Percentiles rank a stretch among this genome's conserved stretches.
phyloP scores from a whole-genome alignment of 2,113 vertebrate genomes.

The Pituophis catenifer region DNA sequence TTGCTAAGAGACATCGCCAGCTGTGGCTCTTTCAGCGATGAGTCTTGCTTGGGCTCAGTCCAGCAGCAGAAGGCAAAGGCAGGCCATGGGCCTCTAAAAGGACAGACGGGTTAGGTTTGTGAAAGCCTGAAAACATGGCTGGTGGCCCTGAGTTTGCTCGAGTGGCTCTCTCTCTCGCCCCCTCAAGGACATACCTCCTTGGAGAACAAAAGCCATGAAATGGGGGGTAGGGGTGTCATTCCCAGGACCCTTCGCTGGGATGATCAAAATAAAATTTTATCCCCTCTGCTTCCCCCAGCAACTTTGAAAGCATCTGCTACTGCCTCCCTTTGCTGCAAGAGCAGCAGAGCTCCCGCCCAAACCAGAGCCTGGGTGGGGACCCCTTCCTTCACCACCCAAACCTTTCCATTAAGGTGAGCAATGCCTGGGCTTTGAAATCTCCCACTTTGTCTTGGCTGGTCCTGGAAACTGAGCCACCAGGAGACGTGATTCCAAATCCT shows the following conservation, averaged over 20 bases:
- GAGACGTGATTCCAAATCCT: neutral
- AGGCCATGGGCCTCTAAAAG: neutral
- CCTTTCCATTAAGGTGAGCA: neutral
- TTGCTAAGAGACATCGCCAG: neutral
- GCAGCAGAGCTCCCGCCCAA: neutral
- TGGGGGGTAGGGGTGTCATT: neutral
- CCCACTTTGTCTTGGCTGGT: neutral
- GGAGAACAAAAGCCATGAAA: neutral
- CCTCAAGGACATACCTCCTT: neutral
- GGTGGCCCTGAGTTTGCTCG: neutral
- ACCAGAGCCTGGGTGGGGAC: neutral
- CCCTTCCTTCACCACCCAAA: neutral
- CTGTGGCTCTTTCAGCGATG: neutral
- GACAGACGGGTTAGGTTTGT: neutral
- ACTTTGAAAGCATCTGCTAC: neutral
- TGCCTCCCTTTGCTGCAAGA: neutral
- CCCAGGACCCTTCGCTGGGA: neutral
- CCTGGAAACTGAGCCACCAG: neutral
- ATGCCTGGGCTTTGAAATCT: neutral
- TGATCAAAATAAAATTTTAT: neutral
- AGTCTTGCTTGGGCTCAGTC: neutral
- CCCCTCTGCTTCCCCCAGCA: neutral
- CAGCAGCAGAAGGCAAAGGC: neutral
- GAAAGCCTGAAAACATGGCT: neutral
- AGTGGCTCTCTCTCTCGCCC: neutral